Percentiles rank a stretch among this genome's conserved stretches.
Evolutionary conservation across 2,113 vertebrate species (phyloP).

Genomic region (Cyprinodon tularosa): DNA sequence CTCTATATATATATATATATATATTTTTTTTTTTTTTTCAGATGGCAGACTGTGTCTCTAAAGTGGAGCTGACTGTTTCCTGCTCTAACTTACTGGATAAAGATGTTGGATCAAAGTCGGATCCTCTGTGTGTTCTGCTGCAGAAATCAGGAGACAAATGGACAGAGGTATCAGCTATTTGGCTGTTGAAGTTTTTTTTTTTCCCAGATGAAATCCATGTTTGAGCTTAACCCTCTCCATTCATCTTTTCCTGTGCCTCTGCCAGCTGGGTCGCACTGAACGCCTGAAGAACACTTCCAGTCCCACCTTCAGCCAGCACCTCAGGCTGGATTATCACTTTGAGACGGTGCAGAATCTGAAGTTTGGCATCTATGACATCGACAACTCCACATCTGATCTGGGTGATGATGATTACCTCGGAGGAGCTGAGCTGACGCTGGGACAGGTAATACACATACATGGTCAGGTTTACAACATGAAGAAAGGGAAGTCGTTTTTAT

Average conservation of each 20-base stretch:
- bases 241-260: neutral
- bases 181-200: neutral
- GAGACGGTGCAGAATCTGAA: slow-evolving; percentile 92
- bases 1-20: neutral
- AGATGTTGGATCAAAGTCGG: slow-evolving; percentile 90
- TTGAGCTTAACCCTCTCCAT: neutral
- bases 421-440: slow-evolving; percentile 87
- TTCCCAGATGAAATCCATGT: neutral
- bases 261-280: slow-evolving; percentile 86
- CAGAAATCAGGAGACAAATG: slow-evolving; percentile 82
- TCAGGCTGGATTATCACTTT: slow-evolving; percentile 88
- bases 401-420: slow-evolving; percentile 90
- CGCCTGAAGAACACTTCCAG: slow-evolving; percentile 84
- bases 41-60: slow-evolving; percentile 89
- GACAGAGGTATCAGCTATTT: slow-evolving; percentile 82
- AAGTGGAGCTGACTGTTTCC: slow-evolving; percentile 87
- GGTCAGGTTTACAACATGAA: neutral
- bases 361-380: slow-evolving; percentile 88
- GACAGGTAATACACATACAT: slow-evolving; percentile 81
- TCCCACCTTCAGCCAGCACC: slow-evolving; percentile 87
- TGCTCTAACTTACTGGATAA: slow-evolving; percentile 88
- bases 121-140: slow-evolving; percentile 89
- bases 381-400: slow-evolving; percentile 86
- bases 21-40: slow-evolving; percentile 61
- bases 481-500: too few relatives aligned